Percentiles rank a stretch among this genome's conserved stretches.
Evolutionary conservation across 2,888 invertebrate genomes (phyloP).

Genomic region (Hirudinaria manillensis): DNA sequence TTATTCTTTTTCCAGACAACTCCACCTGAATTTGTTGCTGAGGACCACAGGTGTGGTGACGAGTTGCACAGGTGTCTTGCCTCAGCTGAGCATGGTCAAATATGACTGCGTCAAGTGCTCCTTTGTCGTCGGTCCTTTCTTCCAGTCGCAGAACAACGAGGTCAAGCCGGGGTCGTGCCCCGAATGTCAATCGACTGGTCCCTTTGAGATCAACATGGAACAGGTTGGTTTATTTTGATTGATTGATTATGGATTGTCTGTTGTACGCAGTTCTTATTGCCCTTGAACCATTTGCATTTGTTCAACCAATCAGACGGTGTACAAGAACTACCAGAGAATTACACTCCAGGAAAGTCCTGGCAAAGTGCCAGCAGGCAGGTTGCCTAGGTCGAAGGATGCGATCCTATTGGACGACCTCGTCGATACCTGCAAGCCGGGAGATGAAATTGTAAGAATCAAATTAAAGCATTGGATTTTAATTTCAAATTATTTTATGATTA

Average conservation of each 20-base stretch:
- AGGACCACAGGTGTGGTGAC: conserved; percentile 90
- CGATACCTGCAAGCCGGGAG: conserved; percentile 94
- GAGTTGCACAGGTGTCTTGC: conserved; percentile 78
- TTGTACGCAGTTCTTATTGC: neutral
- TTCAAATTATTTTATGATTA: neutral
- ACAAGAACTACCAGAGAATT: conserved; percentile 94
- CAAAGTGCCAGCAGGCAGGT: conserved; percentile 89
- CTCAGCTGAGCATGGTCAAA: conserved; percentile 88
- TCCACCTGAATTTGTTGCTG: conserved; percentile 82
- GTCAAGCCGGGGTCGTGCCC: conserved; percentile 94
- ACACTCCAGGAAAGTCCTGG: conserved; percentile 97
- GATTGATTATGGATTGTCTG: neutral
- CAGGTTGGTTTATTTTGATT: conserved; percentile 49
- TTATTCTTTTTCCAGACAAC: conserved; percentile 51
- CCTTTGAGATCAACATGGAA: conserved; percentile 96
- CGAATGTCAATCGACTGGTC: conserved; percentile 91
- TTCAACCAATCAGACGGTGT: conserved; percentile 70
- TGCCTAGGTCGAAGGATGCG: conserved; percentile 94
- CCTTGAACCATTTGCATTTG: neutral
- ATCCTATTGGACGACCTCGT: conserved; percentile 88
- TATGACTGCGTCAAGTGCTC: conserved; percentile 95
- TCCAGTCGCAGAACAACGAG: conserved; percentile 85
- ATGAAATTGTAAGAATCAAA: conserved; percentile 70
- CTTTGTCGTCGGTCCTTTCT: conserved; percentile 88
- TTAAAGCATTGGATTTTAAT: neutral